Evolutionary conservation across 2,797 vertebrate genomes (phyloP), one percentile per base, ranked within the genome.

Genomic region (Galaxias olidus): DNA sequence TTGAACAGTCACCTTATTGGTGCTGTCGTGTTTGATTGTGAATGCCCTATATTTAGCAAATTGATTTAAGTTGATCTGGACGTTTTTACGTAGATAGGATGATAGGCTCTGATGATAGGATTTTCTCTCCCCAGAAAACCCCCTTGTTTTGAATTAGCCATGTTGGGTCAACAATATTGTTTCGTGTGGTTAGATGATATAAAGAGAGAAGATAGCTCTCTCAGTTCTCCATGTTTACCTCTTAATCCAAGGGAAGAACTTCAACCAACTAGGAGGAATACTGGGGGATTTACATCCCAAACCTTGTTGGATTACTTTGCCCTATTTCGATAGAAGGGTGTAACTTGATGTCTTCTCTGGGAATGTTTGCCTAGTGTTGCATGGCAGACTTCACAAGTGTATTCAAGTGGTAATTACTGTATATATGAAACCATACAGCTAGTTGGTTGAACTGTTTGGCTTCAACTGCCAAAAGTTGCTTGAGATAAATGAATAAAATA

Each of bases 211-310:
- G 76, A 72, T 64, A 66, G 68, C 74, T 72, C 73, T 79, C 71
- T 80, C 73, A 83, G 72, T 73, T 73, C 66, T 9, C 61, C 63
- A 69, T 88, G 81, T 86, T 88, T 88, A 76, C 78, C 59, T 72
- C 60, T 54, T 84, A 86, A 88, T 87, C 82, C 78, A 45, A 0
- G 55, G 73, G 81, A 77, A 80, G 71, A 84, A 83, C 76, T 80
- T 84, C 80, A 84, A 30, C 30, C 75, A 84, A 76, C 76, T 73
- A 13, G n/a, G 72, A 81, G 73, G 76, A 81, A 77, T 71, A 84
- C 80, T 59, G 75, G 68, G 72, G 81, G 85, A 75, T 86, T 83
- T 75, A 56, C 68, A 80, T 79, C 73, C 66, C 65, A 79, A 70
- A 84, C 75, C 78, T 18, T 8, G 20, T 20, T 19, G 46, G 19